Percentiles rank a stretch among this genome's conserved stretches.
Evolutionary conservation across 2,797 vertebrate genomes (phyloP).

Genomic region (Hyperoplus lanceolatus): DNA sequence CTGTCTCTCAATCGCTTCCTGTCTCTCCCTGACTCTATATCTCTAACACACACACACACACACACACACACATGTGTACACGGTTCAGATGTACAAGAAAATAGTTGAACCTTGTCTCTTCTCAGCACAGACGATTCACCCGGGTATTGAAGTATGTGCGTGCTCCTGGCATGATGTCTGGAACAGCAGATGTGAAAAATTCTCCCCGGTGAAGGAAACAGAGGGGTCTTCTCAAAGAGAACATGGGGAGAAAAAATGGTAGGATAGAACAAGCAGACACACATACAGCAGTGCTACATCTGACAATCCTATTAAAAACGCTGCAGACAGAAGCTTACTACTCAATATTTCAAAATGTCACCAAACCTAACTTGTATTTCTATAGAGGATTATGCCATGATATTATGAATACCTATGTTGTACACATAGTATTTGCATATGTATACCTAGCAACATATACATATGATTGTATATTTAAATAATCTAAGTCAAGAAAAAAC

Average conservation of each 20-base stretch:
- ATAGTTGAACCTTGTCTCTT: conserved; percentile 62
- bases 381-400: background rate
- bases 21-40: background rate
- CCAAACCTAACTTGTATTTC: background rate
- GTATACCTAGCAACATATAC: background rate
- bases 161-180: conserved; percentile 58
- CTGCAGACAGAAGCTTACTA: background rate
- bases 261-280: conserved; percentile 32
- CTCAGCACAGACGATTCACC: conserved; percentile 43
- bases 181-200: conserved; percentile 62
- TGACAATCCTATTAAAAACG: conserved; percentile 25
- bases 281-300: background rate
- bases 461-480: conserved; percentile 4
- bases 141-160: conserved; percentile 55
- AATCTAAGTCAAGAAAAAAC: background rate
- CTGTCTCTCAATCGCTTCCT: background rate
- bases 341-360: background rate
- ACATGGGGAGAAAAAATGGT: conserved; percentile 18
- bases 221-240: conserved; percentile 48
- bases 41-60: background rate
- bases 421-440: background rate
- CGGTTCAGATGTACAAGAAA: conserved; percentile 49
- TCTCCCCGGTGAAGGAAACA: conserved; percentile 59
- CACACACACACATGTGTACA: background rate
- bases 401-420: background rate